Conservation (phyloP, 2,113 vertebrate genomes). For the Lanius collurio region DNA sequence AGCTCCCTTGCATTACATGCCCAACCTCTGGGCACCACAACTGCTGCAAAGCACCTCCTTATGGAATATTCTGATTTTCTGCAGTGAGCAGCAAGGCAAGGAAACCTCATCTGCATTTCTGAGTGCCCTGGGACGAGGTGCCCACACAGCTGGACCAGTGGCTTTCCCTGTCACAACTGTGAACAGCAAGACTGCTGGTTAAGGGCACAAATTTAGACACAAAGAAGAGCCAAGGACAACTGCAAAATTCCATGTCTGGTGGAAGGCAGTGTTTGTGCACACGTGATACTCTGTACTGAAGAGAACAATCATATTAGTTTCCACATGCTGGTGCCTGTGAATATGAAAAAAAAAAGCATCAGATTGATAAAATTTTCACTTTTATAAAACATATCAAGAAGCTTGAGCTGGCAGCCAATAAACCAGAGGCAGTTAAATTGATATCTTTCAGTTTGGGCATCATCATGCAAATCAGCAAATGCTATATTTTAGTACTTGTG, state of each 20-base stretch:
- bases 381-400: neutral
- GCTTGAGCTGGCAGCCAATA: neutral
- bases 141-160: neutral
- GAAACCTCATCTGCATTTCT: neutral
- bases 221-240: neutral
- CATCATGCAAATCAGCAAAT: constrained; percentile 25
- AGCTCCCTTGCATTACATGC: neutral
- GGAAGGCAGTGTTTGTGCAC: neutral
- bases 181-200: neutral
- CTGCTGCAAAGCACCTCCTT: neutral
- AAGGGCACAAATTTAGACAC: neutral
- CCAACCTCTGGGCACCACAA: neutral
- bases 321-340: neutral
- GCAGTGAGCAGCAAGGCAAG: neutral
- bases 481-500: constrained; percentile 19
- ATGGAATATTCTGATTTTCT: neutral
- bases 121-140: neutral
- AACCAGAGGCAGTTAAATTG: neutral
- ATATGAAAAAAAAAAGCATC: neutral
- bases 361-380: neutral
- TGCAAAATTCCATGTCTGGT: neutral
- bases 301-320: neutral
- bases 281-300: neutral
- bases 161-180: neutral
- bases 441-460: neutral